Conservation (phyloP, 2,888 invertebrate species). For the Euproctis similis region DNA sequence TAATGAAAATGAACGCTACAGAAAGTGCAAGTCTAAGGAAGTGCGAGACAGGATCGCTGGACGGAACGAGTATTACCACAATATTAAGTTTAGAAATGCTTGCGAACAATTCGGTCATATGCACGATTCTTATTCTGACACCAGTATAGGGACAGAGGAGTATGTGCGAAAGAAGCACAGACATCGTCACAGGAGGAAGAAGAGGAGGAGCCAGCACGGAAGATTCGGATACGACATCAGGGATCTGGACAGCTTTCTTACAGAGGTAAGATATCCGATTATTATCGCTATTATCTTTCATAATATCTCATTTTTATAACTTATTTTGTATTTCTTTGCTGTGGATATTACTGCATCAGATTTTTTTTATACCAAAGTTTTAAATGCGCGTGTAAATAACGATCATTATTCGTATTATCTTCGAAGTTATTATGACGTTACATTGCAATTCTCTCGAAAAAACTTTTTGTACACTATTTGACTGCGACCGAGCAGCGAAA, state of each 20-base stretch:
- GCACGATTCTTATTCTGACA: conserved; percentile 50
- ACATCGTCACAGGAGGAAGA: conserved; percentile 65
- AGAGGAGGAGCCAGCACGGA: conserved; percentile 37
- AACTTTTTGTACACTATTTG: too few relatives aligned
- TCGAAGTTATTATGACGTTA: conserved; percentile 45
- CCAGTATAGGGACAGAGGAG: conserved; percentile 59
- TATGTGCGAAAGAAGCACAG: conserved; percentile 59
- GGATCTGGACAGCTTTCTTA: conserved; percentile 86
- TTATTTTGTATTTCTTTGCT: conserved; percentile 28
- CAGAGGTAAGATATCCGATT: conserved; percentile 72
- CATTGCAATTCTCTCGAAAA: too few relatives aligned
- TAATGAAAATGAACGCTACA: conserved; percentile 40
- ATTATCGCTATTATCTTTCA: conserved; percentile 6
- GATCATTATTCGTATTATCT: conserved; percentile 46
- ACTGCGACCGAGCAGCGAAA: conserved; percentile 42
- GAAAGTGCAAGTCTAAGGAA: conserved; percentile 43
- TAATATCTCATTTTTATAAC: conserved; percentile 35
- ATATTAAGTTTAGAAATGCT: conserved; percentile 57
- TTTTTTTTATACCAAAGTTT: too few relatives aligned
- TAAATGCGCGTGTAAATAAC: conserved; percentile 42
- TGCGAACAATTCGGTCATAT: conserved; percentile 58
- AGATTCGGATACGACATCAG: conserved; percentile 87
- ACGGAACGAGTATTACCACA: conserved; percentile 66
- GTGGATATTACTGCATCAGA: conserved; percentile 29
- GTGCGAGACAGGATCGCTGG: conserved; percentile 51